phyloP scores from a whole-genome alignment of 1,140 invertebrate genomes.

The Heliconius hermathena region DNA sequence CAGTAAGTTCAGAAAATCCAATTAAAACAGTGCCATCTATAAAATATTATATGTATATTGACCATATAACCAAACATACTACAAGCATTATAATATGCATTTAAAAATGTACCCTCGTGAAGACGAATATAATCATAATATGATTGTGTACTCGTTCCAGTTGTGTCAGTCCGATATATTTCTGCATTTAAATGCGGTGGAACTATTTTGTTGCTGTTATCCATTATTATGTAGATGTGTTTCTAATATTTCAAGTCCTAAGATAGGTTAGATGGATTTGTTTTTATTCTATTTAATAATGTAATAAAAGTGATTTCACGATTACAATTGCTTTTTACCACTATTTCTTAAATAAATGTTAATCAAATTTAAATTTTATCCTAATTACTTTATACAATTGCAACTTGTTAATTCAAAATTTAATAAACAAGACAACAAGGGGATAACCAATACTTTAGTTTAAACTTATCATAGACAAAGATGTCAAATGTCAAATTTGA shows the following conservation, averaged over 20 bases:
- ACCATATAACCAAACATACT: neutral
- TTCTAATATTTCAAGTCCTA: neutral
- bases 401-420: neutral
- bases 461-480: neutral
- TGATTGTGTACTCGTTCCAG: conserved; percentile 57
- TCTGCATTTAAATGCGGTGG: conserved; percentile 74
- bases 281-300: neutral
- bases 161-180: conserved; percentile 67
- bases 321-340: neutral
- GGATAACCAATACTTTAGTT: neutral
- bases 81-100: neutral
- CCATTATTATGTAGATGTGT: conserved; percentile 44
- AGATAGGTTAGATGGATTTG: neutral
- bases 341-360: neutral
- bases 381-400: neutral
- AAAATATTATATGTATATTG: conserved; percentile 31
- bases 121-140: conserved; percentile 67
- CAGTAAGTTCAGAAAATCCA: conserved; percentile 73
- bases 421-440: neutral
- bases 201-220: conserved; percentile 64
- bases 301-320: neutral
- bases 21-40: conserved; percentile 70
- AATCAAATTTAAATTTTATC: neutral
- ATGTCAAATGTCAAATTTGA: neutral
- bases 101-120: conserved; percentile 54